These are phyloP conservation scores for Acrobasis suavella DNA, from an alignment of 2,888 invertebrate genomes.

Conservation along the genomic window DNA sequence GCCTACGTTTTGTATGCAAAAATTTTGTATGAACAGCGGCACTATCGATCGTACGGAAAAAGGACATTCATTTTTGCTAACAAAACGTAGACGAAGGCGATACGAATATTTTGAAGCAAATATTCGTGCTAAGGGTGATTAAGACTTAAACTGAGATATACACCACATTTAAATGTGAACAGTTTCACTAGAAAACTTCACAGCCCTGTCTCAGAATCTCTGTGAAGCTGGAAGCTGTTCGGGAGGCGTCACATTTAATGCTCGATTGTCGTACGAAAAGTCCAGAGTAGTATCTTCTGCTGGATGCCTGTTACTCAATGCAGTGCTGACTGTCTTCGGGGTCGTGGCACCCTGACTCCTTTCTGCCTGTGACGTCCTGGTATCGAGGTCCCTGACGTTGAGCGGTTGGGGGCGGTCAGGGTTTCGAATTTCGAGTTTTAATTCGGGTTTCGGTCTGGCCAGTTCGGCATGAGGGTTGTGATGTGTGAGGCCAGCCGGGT, in stretches of 20 bases:
- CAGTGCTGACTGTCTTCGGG: conserved; percentile 86
- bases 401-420: conserved; percentile 69
- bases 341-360: conserved; percentile 82
- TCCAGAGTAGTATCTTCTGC: conserved; percentile 90
- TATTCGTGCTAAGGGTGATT: too few relatives aligned
- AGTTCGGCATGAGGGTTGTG: conserved; percentile 76
- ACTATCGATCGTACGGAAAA: too few relatives aligned
- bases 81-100: too few relatives aligned
- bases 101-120: too few relatives aligned
- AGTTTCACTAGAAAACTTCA: conserved; percentile 16
- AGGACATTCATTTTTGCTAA: too few relatives aligned
- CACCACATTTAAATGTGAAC: conserved; percentile 1
- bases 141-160: neutral
- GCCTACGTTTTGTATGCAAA: too few relatives aligned
- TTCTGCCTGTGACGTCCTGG: conserved; percentile 68
- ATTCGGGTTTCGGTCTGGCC: conserved; percentile 66
- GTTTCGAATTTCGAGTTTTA: conserved; percentile 70
- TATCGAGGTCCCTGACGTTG: conserved; percentile 65
- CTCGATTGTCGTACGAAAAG: conserved; percentile 91
- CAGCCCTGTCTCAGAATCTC: conserved; percentile 55
- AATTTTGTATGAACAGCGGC: too few relatives aligned
- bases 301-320: conserved; percentile 87
- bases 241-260: conserved; percentile 86
- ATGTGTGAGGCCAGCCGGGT: conserved; percentile 68
- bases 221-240: conserved; percentile 59